phyloP scores from a whole-genome alignment of 2,113 vertebrate genomes.

The Tauraco erythrolophus region DNA sequence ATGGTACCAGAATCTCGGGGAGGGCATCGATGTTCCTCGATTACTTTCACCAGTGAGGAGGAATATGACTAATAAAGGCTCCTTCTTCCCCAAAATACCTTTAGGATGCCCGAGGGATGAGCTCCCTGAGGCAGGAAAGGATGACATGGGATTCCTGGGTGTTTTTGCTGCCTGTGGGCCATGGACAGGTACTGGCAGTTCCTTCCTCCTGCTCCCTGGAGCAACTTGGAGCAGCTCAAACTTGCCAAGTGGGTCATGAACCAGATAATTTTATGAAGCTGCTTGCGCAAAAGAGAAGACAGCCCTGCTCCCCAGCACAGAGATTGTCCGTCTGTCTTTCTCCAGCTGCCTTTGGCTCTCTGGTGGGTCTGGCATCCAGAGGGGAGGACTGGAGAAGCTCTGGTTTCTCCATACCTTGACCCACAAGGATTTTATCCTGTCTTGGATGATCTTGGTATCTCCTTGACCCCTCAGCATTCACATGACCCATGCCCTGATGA shows the following conservation, averaged over 20 bases:
- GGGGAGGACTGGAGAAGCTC: not conserved
- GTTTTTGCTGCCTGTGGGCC: not conserved
- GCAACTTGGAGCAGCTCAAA: not conserved
- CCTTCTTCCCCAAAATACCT: not conserved
- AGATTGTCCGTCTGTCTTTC: not conserved
- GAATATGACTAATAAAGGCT: not conserved
- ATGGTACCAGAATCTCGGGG: not conserved
- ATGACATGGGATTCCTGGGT: not conserved
- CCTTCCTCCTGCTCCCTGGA: not conserved
- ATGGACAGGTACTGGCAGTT: rapidly evolving
- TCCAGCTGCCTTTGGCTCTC: not conserved
- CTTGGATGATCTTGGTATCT: not conserved
- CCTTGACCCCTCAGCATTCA: not conserved
- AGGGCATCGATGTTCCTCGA: not conserved
- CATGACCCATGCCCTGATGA: no score
- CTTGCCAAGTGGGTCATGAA: not conserved
- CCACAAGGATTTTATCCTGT: not conserved
- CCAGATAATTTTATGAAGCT: not conserved
- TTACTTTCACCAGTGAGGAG: not conserved
- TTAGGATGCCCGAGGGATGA: not conserved
- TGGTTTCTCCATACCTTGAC: not conserved
- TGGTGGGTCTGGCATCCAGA: not conserved
- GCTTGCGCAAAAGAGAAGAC: not conserved
- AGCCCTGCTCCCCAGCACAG: not conserved
- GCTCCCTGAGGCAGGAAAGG: not conserved